phyloP scores from a whole-genome alignment of 2,113 vertebrate genomes.

The Hemibagrus wyckioides region DNA sequence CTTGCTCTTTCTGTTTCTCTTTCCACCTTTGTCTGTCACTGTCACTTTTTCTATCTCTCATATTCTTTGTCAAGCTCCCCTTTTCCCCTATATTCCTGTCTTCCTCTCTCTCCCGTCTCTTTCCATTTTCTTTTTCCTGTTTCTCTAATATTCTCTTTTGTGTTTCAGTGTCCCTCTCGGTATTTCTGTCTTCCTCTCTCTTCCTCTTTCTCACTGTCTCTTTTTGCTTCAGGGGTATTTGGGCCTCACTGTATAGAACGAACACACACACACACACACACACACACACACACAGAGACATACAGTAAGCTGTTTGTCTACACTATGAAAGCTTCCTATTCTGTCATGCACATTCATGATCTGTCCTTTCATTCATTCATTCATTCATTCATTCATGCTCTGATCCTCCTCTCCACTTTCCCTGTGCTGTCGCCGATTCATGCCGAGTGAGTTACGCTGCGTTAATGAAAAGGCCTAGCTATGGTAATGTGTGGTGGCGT shows the following conservation, averaged over 20 bases:
- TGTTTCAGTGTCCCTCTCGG: not conserved
- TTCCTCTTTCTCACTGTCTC: not conserved
- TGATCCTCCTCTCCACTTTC: constrained; percentile 25
- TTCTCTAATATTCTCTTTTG: constrained; percentile 18
- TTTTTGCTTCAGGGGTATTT: constrained; percentile 5
- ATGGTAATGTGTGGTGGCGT: not conserved
- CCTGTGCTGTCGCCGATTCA: not conserved
- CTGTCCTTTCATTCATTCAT: constrained; percentile 17
- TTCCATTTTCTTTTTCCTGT: not conserved
- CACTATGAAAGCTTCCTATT: constrained; percentile 29
- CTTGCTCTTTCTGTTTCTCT: not conserved
- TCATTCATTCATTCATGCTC: constrained; percentile 19
- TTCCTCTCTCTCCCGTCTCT: not conserved
- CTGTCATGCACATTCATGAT: constrained; percentile 14
- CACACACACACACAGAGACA: constrained; percentile 45
- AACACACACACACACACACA: constrained; percentile 46
- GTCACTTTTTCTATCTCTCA: not conserved
- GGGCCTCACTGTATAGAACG: constrained; percentile 27
- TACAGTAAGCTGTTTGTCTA: constrained; percentile 21
- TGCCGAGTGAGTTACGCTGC: not conserved
- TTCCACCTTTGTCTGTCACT: not conserved
- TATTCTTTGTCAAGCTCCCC: not conserved
- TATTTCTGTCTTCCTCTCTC: not conserved
- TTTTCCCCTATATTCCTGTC: too few species aligned
- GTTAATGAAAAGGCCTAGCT: constrained; percentile 5